Evolutionary conservation across 2,113 vertebrate species (phyloP), one percentile per base, ranked within the genome.

Genomic region (Hyaena hyaena): DNA sequence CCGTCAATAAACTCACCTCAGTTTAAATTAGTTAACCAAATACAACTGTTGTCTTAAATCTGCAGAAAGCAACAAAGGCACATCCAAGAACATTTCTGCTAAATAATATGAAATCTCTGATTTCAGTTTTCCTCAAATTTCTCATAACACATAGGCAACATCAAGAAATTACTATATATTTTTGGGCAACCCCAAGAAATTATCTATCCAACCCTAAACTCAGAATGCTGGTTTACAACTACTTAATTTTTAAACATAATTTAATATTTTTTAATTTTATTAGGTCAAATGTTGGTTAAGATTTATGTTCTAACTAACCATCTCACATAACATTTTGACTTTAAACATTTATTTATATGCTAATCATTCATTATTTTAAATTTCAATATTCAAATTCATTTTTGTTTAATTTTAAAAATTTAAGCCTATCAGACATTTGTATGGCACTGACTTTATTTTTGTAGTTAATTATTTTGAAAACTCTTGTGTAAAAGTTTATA

Each of bases 1-100:
- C 76, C 96, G 95, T 98, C 97, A 98, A 98, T 98, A 98, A 98
- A 95, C 95, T 96, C 96, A 98, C 50, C 77, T 97, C 85, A 77
- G 26, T 55, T 97, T 98, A 97, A 61, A 88, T 98, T 98, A 96
- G 97, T 97, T 98, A 98, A 96, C 26, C 93, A 89, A 80, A 90
- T 96, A 90, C 93, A 97, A 88, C 89, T 89, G 2, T 95, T 98
- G 98, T 95, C 90, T 93, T 95, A 88, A 10, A 82, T 74, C 43
- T 39, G 19, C 95, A 88, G 68, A 58, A 31, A 89, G 76, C 1
- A 53, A 17, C 3, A 1, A 16, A 77, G 71, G 28, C 45, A 50
- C 82, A 84, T 66, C 69, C 84, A 82, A 93, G 97, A 85, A 85
- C 16, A 2, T n/a, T 73, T 96, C 24, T 66, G 90, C 0, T 85